Conservation (phyloP, 2,113 vertebrate species). For the Esox niger region DNA sequence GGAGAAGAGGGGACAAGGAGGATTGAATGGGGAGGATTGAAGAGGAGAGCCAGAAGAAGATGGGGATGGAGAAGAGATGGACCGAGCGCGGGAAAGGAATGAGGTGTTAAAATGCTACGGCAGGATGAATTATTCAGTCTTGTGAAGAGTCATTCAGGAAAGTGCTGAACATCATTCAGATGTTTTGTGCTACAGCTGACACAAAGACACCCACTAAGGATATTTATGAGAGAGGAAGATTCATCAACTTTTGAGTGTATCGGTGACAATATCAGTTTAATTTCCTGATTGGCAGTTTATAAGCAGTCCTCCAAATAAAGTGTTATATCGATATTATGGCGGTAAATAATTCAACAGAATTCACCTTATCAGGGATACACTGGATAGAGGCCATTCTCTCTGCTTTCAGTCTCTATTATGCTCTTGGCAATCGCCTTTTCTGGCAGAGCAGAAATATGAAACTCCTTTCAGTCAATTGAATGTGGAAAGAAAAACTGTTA, state of each 20-base stretch:
- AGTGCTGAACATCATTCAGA: slow-evolving; percentile 46
- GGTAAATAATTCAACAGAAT: too few relatives aligned
- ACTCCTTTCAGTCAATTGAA: background rate
- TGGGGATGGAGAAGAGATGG: slow-evolving; percentile 22
- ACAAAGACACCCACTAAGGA: slow-evolving; percentile 15
- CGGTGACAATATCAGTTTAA: too few relatives aligned
- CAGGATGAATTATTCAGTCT: slow-evolving; percentile 43
- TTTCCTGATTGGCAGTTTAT: too few relatives aligned
- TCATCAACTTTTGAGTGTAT: too few relatives aligned
- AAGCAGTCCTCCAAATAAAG: too few relatives aligned
- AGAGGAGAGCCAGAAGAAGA: slow-evolving; percentile 29
- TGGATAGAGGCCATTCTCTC: too few relatives aligned
- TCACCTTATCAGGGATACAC: too few relatives aligned
- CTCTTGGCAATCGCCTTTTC: too few relatives aligned
- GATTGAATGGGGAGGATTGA: slow-evolving; percentile 25
- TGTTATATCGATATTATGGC: too few relatives aligned
- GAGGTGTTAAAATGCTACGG: slow-evolving; percentile 21
- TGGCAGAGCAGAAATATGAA: background rate
- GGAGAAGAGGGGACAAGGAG: background rate
- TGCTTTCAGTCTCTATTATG: too few relatives aligned
- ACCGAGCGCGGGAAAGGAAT: slow-evolving; percentile 5
- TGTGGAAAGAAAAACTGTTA: background rate
- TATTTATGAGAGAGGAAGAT: slow-evolving; percentile 19
- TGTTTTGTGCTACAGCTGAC: slow-evolving; percentile 31
- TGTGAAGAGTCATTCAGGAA: slow-evolving; percentile 36